Evolutionary conservation across 2,888 invertebrate genomes (phyloP), one percentile per base, ranked within the genome.

Genomic region (Lasioglossum pauxillum): DNA sequence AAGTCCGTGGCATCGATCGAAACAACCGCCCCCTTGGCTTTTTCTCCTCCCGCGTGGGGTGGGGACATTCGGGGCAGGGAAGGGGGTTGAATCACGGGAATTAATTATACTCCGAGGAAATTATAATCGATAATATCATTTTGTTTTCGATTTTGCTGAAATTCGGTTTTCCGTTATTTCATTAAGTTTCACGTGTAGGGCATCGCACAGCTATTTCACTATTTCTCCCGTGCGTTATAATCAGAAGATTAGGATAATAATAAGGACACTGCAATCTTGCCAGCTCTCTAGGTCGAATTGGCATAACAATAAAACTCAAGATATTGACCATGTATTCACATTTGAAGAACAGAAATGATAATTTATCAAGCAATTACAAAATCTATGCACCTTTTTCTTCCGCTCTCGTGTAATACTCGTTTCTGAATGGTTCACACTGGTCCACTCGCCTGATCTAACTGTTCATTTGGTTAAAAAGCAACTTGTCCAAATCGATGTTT

Each of bases 1-100:
- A 84, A 82, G 72, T 81, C 75, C 73, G 53, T 81, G 71, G 87
- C 87, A 87, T 87, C 87, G 87, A 87, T 87, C 87, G 87, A 78
- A 82, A 87, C 78, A 57, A 67, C 38, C 69, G 19, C 60, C 76
- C 77, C 71, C 67, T 80, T 71, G 78, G 44, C 85, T 77, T 80
- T 69, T 75, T 38, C 53, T 35, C 53, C 27, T 14, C 19, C n/a
- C 57, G 57, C 4, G n/a, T 5, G 57, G n/a, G 23, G 5, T n/a
- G n/a, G 57, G 57, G 57, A n/a, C 23, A 57, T 53, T 53, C 2
- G 12, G 57, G 57, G n/a, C 12, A 12, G n/a, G 12, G 10, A 16
- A 38, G 27, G 0, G 19, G 19, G 57, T 73, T 5, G 53, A 60
- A 83, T 87, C 75, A 31, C 38, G 27, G 19, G 79, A 83, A 78